These are phyloP conservation scores for Hassar affinis DNA, from an alignment of 2,113 vertebrate genomes.

Conservation along the genomic window DNA sequence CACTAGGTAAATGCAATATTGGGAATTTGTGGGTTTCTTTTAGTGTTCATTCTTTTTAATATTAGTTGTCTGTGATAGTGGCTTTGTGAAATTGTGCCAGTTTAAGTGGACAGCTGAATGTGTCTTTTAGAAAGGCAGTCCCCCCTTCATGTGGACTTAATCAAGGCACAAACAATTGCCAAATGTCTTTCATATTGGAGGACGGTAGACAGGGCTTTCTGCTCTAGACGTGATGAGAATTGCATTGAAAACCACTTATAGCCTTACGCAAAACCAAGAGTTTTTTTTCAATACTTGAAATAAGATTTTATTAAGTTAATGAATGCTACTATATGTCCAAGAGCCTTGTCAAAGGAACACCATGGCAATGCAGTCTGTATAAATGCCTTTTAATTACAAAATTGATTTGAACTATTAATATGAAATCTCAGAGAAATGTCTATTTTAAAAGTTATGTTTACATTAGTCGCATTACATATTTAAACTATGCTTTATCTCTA, in stretches of 20 bases:
- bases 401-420: background rate
- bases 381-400: background rate
- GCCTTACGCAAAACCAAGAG: slow-evolving; percentile 25
- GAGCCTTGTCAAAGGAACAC: background rate
- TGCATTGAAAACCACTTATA: slow-evolving; percentile 54
- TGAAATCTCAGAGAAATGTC: background rate
- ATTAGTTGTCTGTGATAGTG: slow-evolving; percentile 59
- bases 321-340: background rate
- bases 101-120: slow-evolving; percentile 70
- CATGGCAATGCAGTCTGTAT: background rate
- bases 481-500: slow-evolving; percentile 29
- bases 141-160: slow-evolving; percentile 55
- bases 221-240: slow-evolving; percentile 59
- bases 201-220: slow-evolving; percentile 58
- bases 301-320: background rate
- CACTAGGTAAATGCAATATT: slow-evolving; percentile 34
- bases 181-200: slow-evolving; percentile 63
- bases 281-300: background rate
- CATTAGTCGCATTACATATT: slow-evolving; percentile 2
- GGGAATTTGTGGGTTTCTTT: slow-evolving; percentile 47
- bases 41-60: slow-evolving; percentile 47
- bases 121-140: slow-evolving; percentile 75
- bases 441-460: slow-evolving; percentile 17
- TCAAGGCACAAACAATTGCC: slow-evolving; percentile 65
- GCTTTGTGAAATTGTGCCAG: slow-evolving; percentile 65